Evolutionary conservation across 2,113 vertebrate genomes (phyloP).

Genomic region (Phalacrocorax carbo): DNA sequence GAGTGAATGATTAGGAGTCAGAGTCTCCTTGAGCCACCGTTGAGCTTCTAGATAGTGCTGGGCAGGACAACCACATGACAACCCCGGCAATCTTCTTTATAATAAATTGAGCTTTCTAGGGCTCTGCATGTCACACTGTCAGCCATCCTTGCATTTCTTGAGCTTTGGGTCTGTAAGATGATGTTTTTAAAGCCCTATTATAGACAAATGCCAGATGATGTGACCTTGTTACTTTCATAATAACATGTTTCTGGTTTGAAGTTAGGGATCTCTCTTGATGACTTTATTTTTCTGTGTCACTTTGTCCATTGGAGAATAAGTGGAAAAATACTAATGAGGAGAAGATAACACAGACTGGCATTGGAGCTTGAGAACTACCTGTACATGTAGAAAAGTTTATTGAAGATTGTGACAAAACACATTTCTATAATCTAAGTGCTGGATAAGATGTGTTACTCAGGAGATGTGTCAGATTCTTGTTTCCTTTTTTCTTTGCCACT

Average conservation of each 20-base stretch:
- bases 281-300: not conserved
- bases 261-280: not conserved
- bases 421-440: not conserved
- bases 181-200: not conserved
- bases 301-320: not conserved
- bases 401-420: not conserved
- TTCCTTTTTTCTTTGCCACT: not conserved
- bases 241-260: not conserved
- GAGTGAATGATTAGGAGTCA: not conserved
- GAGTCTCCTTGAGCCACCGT: not conserved
- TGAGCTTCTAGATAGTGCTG: not conserved
- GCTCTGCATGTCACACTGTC: not conserved
- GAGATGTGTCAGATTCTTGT: not conserved
- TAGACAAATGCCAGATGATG: not conserved
- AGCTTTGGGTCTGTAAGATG: not conserved
- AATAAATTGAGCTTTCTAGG: not conserved
- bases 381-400: not conserved
- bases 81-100: too few relatives aligned
- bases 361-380: not conserved
- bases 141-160: not conserved
- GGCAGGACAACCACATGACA: not conserved
- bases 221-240: not conserved
- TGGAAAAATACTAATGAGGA: not conserved
- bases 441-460: not conserved
- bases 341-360: not conserved